A percentile compares a stretch with the other conserved stretches of the same genome.
Conservation (phyloP, 1,140 invertebrate genomes). For the Eulimnadia texana region DNA sequence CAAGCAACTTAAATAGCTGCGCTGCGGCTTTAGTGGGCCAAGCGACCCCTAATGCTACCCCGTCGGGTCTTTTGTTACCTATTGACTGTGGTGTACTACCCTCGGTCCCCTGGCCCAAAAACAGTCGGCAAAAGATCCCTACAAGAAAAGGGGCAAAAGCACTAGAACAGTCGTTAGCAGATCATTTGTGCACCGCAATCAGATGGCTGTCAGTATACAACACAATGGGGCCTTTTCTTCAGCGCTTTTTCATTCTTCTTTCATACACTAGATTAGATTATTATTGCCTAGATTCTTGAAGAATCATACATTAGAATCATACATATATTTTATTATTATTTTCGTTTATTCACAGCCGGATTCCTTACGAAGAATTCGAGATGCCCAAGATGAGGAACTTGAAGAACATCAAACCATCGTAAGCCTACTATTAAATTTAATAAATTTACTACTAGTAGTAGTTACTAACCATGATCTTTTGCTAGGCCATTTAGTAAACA, state of each 20-base stretch:
- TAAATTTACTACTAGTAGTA: background rate
- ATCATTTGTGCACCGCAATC: background rate
- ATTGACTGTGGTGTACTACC: background rate
- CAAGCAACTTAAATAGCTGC: background rate
- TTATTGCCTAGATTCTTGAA: no score
- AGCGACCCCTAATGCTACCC: background rate
- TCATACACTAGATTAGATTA: no score
- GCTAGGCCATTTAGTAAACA: constrained; percentile 17
- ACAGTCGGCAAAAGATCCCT: no score
- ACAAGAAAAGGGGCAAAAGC: background rate
- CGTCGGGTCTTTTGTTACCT: background rate
- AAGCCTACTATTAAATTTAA: background rate
- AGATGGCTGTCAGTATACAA: background rate
- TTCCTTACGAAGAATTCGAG: constrained; percentile 14
- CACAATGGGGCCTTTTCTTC: background rate
- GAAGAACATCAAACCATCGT: constrained; percentile 14
- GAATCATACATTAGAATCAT: no score
- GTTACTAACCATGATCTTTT: no score
- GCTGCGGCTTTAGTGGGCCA: background rate
- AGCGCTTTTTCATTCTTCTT: background rate
- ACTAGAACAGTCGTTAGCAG: background rate
- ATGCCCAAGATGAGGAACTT: constrained; percentile 16
- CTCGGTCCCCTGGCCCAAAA: no score
- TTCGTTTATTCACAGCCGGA: background rate
- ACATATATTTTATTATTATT: no score